Evolutionary conservation across 30 jellyfish, hydroid and myxozoan species (phyloP).

Genomic region (Turritopsis dohrnii): DNA sequence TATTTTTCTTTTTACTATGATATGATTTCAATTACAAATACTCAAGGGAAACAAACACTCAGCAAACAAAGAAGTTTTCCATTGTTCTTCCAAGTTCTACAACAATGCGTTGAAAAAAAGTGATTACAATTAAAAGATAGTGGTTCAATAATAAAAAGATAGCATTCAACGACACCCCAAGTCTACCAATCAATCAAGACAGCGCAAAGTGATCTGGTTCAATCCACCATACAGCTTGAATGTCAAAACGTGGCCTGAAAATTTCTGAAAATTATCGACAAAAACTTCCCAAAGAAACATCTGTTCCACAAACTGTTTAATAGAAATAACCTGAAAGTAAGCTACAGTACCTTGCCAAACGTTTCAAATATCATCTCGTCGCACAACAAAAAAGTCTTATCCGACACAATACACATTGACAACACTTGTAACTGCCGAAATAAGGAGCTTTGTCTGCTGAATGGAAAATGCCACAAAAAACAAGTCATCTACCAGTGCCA

Average conservation of each 20-base stretch:
- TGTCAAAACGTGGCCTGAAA: conserved; percentile 54
- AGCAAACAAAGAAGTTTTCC: background rate
- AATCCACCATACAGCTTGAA: conserved; percentile 55
- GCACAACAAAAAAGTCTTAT: background rate
- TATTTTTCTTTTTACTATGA: background rate
- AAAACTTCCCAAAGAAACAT: conserved; percentile 41
- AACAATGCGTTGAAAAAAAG: background rate
- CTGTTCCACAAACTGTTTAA: background rate
- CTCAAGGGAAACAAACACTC: background rate
- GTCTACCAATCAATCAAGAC: conserved; percentile 1
- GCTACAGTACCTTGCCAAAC: conserved; percentile 8
- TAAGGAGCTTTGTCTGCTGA: background rate
- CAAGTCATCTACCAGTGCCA: conserved; percentile 34
- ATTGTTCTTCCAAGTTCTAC: background rate
- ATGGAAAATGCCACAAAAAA: conserved; percentile 37
- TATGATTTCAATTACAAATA: background rate
- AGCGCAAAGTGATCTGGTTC: conserved; percentile 24
- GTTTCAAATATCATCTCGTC: background rate
- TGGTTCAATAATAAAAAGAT: background rate
- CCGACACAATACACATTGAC: background rate
- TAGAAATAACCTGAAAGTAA: conserved; percentile 1
- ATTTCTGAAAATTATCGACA: conserved; percentile 35
- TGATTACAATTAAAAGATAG: background rate
- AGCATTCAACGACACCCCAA: background rate
- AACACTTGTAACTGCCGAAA: background rate